Conservation (phyloP, 37 sponge, comb jelly and placozoan species). For the Mnemiopsis leidyi region DNA sequence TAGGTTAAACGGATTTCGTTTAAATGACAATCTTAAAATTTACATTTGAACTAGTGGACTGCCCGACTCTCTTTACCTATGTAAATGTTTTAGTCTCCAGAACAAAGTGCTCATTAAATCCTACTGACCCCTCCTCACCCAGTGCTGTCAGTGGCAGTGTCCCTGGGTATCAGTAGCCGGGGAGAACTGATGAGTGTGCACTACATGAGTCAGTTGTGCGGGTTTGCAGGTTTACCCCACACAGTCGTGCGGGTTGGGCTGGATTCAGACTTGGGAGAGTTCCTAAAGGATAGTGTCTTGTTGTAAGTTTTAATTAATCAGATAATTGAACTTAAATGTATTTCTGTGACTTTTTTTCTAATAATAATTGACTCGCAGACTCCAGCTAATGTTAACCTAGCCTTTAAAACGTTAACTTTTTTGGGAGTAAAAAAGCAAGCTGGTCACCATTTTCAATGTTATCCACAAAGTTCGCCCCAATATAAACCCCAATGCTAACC, state of each 20-base stretch:
- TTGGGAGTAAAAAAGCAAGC: no score
- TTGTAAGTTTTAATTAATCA: conserved; percentile 53
- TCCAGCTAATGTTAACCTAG: background rate
- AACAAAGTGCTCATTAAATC: background rate
- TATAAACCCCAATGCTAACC: background rate
- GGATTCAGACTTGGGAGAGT: background rate
- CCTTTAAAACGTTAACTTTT: background rate
- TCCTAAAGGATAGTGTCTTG: background rate
- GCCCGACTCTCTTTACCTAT: no score
- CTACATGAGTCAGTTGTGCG: conserved; percentile 39
- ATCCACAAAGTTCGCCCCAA: background rate
- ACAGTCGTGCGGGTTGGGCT: background rate
- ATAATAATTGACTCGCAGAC: background rate
- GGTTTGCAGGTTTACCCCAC: background rate
- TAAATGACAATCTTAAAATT: no score
- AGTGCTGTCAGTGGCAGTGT: background rate
- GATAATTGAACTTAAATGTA: no score
- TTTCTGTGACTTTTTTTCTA: no score
- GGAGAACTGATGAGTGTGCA: conserved; percentile 28
- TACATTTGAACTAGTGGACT: no score
- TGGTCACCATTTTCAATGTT: no score
- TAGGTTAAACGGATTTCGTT: no score
- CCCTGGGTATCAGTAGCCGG: background rate
- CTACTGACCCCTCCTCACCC: background rate
- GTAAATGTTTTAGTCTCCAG: no score